phyloP scores from a whole-genome alignment of 2,888 invertebrate species.

The Neoaliturus tenellus region DNA sequence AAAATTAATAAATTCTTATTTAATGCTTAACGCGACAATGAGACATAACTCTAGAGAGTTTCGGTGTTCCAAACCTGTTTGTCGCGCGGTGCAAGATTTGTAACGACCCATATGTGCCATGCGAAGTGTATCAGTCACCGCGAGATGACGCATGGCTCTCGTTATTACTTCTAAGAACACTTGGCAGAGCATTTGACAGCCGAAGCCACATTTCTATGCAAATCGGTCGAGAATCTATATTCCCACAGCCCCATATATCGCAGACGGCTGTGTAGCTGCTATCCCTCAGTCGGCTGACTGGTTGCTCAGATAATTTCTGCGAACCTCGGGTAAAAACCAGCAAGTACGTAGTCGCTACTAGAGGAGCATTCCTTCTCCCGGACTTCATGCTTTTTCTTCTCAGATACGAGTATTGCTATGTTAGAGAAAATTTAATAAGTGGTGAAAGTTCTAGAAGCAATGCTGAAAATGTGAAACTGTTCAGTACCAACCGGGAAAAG shows the following conservation, averaged over 20 bases:
- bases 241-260: slow-evolving; percentile 18
- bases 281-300: not conserved
- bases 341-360: not conserved
- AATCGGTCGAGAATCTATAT: slow-evolving; percentile 3
- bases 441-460: not conserved
- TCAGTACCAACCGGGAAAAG: not conserved
- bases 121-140: not conserved
- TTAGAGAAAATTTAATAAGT: not conserved
- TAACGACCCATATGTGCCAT: not conserved
- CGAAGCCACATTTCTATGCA: slow-evolving; percentile 30
- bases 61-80: not conserved
- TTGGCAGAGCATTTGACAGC: slow-evolving; percentile 32
- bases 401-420: not conserved
- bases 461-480: not conserved
- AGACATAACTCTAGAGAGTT: too few relatives aligned
- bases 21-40: too few relatives aligned
- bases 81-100: not conserved
- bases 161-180: slow-evolving; percentile 33
- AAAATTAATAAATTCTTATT: too few relatives aligned
- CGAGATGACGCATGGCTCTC: slow-evolving; percentile 3
- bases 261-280: not conserved
- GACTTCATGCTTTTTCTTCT: not conserved
- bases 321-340: not conserved
- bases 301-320: not conserved
- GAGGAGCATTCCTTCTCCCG: not conserved